These are phyloP conservation scores for Caretta caretta DNA, from an alignment of 2,113 vertebrate species.

Conservation along the genomic window DNA sequence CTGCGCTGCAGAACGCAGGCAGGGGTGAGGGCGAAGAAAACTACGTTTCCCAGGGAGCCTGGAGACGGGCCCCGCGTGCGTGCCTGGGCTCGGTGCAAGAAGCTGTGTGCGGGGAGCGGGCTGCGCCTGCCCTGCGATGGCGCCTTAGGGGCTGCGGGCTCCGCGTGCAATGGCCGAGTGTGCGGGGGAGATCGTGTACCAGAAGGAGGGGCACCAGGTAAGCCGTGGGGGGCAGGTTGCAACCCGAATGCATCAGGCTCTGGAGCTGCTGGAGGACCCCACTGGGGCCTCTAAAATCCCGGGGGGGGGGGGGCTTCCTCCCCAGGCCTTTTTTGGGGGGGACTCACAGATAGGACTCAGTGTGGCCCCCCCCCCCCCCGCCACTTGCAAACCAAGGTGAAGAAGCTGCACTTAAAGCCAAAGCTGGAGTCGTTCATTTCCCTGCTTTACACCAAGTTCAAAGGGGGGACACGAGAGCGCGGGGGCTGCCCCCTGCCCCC, in stretches of 20 bases:
- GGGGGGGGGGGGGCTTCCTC: not conserved
- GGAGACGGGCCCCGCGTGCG: rapidly evolving
- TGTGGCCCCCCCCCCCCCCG: not conserved
- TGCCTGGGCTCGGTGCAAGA: not conserved
- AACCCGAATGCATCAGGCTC: not conserved
- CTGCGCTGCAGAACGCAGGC: not conserved
- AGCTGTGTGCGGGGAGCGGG: not conserved
- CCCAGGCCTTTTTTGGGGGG: not conserved
- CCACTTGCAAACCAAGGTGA: not conserved
- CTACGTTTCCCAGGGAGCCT: not conserved
- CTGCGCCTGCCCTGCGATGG: not conserved
- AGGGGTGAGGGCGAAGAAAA: not conserved
- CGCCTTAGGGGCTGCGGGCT: not conserved
- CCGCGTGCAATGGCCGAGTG: not conserved
- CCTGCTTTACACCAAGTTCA: not conserved
- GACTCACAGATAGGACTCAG: not conserved
- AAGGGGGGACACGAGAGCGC: not conserved
- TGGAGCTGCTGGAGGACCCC: not conserved
- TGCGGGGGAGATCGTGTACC: not conserved
- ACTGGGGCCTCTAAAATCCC: not conserved
- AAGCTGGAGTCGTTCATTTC: not conserved
- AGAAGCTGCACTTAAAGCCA: not conserved
- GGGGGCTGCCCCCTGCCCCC: not conserved
- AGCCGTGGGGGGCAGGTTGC: not conserved
- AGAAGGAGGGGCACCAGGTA: not conserved